Evolutionary conservation across 1,140 invertebrate genomes (phyloP), one percentile per base, ranked within the genome.

Genomic region (Magallana angulata): DNA sequence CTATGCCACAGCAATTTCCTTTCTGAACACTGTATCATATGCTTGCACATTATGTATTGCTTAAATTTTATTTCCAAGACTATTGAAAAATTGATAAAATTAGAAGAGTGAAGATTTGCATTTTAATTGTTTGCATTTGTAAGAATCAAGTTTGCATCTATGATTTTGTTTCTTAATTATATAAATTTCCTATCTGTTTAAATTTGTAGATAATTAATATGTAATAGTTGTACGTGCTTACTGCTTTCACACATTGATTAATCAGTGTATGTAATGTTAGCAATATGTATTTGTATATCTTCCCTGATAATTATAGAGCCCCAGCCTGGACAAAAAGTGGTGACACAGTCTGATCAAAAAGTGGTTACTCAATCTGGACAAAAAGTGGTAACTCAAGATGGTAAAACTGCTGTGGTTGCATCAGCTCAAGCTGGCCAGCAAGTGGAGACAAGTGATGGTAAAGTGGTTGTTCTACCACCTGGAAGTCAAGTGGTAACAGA

Each of bases 391-490:
- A 76, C 68, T 1, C 18, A 76, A 9, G 81, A 82, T 58, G 57
- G 81, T 12, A 82, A 82, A 16, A 58, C 81, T 18, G 48, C 81
- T 57, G 80, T 82, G 7, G 81, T 82, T 7, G 7, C 57, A 4
- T 57, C 57, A 82, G 57, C 81, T 16, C 48, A 82, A 56, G 36
- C 14, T 11, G 81, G 81, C 24, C 68, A 76, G 12, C 8, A 76
- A 76, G 68, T 76, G 68, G 68, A 30, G 24, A 76, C 68, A 12
- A 24, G 68, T 48, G 68, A 76, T 76, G 68, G 68, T 76, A 76
- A 76, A 76, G 68, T 76, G 68, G 68, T 76, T 30, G 68, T 76
- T 76, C 68, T 76, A 76, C 68, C 68, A 76, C 68, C 68, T 36
- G 68, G 68, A 36, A 76, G 68, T 36, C 68, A 76, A 5, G 30